Conservation (phyloP, 30 jellyfish, hydroid and myxozoan species). For the Nemopilema nomurai region DNA sequence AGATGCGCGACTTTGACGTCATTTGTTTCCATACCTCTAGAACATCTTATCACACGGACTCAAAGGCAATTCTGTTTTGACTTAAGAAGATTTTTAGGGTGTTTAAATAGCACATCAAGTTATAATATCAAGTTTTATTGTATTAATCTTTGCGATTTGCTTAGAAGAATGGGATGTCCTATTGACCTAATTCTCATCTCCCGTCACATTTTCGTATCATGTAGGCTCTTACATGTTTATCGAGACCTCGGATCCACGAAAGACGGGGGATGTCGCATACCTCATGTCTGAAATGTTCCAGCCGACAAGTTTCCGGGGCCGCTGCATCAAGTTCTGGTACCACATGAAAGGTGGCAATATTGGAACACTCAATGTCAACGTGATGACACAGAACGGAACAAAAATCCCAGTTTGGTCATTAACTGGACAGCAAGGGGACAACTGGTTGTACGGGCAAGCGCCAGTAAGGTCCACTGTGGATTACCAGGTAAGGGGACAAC, state of each 20-base stretch:
- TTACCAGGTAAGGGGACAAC: constrained; percentile 70
- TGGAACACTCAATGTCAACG: constrained; percentile 78
- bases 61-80: no score
- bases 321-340: constrained; percentile 95
- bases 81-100: no score
- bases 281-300: constrained; percentile 87
- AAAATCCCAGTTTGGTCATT: constrained; percentile 82
- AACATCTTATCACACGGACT: no score
- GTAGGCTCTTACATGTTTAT: constrained; percentile 86
- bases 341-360: constrained; percentile 94
- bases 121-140: no score
- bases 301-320: constrained; percentile 89
- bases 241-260: constrained; percentile 82
- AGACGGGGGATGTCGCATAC: constrained; percentile 86
- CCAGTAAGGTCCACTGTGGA: constrained; percentile 82
- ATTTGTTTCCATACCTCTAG: no score
- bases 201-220: no score
- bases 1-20: no score
- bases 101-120: no score
- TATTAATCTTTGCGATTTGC: no score
- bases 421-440: constrained; percentile 81
- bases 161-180: no score
- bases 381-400: constrained; percentile 89
- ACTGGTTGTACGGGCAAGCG: constrained; percentile 96
- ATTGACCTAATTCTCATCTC: no score